Percentiles rank a stretch among this genome's conserved stretches.
Conservation (phyloP, 2,113 vertebrate species). For the Morone chrysops region DNA sequence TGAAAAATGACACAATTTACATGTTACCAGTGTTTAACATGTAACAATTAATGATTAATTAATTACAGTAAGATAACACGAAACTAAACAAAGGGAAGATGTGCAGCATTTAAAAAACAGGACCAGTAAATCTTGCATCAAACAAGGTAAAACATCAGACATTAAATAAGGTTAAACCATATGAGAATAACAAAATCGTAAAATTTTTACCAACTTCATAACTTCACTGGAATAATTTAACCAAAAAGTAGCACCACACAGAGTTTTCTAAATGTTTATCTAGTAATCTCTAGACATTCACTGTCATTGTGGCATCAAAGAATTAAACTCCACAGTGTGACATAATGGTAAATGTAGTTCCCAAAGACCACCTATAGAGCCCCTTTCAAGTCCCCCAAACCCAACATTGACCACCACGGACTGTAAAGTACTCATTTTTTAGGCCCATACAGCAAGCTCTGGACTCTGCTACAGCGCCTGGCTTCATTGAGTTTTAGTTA, state of each 20-base stretch:
- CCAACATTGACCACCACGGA: not conserved
- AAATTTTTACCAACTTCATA: not conserved
- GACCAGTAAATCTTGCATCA: not conserved
- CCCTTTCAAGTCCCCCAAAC: constrained; percentile 1
- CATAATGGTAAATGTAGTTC: not conserved
- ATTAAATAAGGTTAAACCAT: not conserved
- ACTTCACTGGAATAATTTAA: not conserved
- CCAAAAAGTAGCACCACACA: not conserved
- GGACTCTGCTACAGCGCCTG: not conserved
- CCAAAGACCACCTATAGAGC: not conserved
- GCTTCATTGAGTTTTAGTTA: constrained; percentile 15
- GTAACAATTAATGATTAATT: not conserved
- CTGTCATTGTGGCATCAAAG: too few species aligned
- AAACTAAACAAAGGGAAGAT: not conserved
- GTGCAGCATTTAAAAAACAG: not conserved
- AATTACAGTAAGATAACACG: not conserved
- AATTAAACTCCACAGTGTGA: not conserved
- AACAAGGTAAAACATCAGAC: not conserved
- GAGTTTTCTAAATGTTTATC: not conserved
- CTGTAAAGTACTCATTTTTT: not conserved
- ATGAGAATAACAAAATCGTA: not conserved
- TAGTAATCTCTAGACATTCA: not conserved
- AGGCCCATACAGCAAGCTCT: not conserved
- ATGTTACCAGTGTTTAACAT: not conserved
- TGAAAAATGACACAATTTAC: not conserved